Evolutionary conservation across 1,140 invertebrate species (phyloP), one percentile per base, ranked within the genome.

Genomic region (Halotydeus destructor): DNA sequence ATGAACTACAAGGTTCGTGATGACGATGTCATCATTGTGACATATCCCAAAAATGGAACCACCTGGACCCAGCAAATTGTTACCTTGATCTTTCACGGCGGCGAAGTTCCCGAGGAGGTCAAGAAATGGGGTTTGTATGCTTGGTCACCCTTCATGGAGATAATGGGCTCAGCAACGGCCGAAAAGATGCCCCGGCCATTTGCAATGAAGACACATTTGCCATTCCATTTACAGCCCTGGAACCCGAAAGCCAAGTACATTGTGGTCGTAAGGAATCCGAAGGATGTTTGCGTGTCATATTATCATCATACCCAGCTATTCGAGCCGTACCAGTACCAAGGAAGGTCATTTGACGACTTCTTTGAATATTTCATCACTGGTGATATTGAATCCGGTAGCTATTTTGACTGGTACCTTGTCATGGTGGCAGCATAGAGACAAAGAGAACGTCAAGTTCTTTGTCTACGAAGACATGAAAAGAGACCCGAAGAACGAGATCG

Each of bases 381-480:
- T 31, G 51, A 51, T n/a, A 60, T 68, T 11, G 49, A 52, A 45
- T 49, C 54, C 39, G n/a, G n/a, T n/a, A n/a, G n/a, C n/a, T n/a
- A n/a, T n/a, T n/a, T n/a, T n/a, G n/a, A n/a, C n/a, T n/a, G n/a
- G n/a, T n/a, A n/a, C n/a, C n/a, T n/a, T n/a, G n/a, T n/a, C n/a
- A n/a, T n/a, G n/a, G n/a, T n/a, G n/a, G n/a, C n/a, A n/a, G n/a
- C n/a, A n/a, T n/a, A n/a, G n/a, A n/a, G n/a, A n/a, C n/a, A n/a
- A n/a, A n/a, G n/a, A n/a, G n/a, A n/a, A n/a, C n/a, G n/a, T n/a
- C n/a, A n/a, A n/a, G n/a, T n/a, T n/a, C n/a, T n/a, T n/a, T n/a
- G n/a, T n/a, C n/a, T n/a, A n/a, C n/a, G n/a, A n/a, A n/a, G n/a
- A n/a, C n/a, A n/a, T n/a, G n/a, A 36, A 36, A 16, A 14, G 8